Conservation (phyloP, 1,140 invertebrate species). For the Drosophila nasuta region DNA sequence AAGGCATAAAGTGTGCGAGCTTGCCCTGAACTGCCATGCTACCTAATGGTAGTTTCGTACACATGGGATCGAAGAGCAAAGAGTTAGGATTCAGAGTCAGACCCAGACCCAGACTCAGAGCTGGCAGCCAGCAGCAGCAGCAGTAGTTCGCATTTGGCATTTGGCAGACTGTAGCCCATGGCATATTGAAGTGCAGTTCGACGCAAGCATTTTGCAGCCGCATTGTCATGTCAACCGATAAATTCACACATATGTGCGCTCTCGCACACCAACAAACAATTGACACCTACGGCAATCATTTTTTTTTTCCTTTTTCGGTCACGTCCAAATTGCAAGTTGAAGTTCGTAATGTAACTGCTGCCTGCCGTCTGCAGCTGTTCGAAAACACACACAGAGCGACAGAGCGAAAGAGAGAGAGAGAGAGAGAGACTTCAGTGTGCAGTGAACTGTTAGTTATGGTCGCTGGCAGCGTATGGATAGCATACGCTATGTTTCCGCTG, state of each 20-base stretch:
- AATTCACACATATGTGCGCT: slow-evolving; percentile 75
- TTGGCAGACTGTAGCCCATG: slow-evolving; percentile 51
- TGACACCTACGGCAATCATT: slow-evolving; percentile 79
- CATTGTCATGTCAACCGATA: slow-evolving; percentile 83
- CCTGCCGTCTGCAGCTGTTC: slow-evolving; percentile 34
- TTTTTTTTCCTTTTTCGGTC: slow-evolving; percentile 55
- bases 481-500: slow-evolving; percentile 64
- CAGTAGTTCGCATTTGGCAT: slow-evolving; percentile 46
- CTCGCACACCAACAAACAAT: slow-evolving; percentile 78
- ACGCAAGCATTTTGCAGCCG: slow-evolving; percentile 82
- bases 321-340: slow-evolving; percentile 71
- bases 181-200: slow-evolving; percentile 80
- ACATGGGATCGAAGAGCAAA: slow-evolving; percentile 75
- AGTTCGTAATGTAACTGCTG: slow-evolving; percentile 45
- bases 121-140: slow-evolving; percentile 2
- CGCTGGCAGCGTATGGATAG: slow-evolving; percentile 52
- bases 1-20: slow-evolving; percentile 67
- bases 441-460: slow-evolving; percentile 79
- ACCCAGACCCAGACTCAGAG: slow-evolving; percentile 1
- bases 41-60: slow-evolving; percentile 74
- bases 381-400: not conserved
- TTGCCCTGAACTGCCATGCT: slow-evolving; percentile 63
- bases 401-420: too few species aligned
- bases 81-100: slow-evolving; percentile 44
- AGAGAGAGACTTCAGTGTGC: slow-evolving; percentile 48